phyloP scores from a whole-genome alignment of 2,113 vertebrate genomes.

The mouse (Mus musculus) region DNA sequence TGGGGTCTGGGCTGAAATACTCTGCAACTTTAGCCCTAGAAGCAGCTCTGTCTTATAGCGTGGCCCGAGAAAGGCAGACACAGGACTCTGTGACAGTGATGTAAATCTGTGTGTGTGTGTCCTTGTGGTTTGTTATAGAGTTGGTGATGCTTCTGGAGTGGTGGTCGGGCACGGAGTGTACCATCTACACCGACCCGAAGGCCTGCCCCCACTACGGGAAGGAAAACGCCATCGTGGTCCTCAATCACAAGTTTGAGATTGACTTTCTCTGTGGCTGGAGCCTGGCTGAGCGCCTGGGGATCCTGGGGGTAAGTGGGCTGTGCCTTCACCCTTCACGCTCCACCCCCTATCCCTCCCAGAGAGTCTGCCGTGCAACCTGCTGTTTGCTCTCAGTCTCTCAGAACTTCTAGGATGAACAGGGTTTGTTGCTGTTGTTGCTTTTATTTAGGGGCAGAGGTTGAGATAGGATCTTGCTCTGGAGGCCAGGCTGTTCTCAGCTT shows the following conservation, averaged over 20 bases:
- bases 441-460: not conserved
- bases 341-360: no score
- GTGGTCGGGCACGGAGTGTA: slow-evolving; percentile 97
- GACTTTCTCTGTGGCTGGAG: slow-evolving; percentile 99
- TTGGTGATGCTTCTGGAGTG: slow-evolving; percentile 96
- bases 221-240: slow-evolving; percentile 95
- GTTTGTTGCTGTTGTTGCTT: not conserved
- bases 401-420: rapidly evolving
- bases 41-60: no score
- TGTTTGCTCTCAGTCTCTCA: rapidly evolving
- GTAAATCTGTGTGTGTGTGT: slow-evolving; percentile 36
- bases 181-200: slow-evolving; percentile 93
- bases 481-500: not conserved
- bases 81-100: rapidly evolving
- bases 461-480: not conserved
- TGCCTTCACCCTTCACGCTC: rapidly evolving
- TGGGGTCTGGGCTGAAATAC: not conserved
- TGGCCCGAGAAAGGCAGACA: not conserved
- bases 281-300: slow-evolving; percentile 95
- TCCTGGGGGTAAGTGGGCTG: slow-evolving; percentile 93
- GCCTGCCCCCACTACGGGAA: slow-evolving; percentile 91
- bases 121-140: slow-evolving; percentile 89
- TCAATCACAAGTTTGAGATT: slow-evolving; percentile 98
- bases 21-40: not conserved
- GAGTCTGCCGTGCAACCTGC: rapidly evolving